A percentile compares a stretch with the other conserved stretches of the same genome.
Conservation (phyloP, 2,888 invertebrate genomes). For the Agrochola lychnidis region DNA sequence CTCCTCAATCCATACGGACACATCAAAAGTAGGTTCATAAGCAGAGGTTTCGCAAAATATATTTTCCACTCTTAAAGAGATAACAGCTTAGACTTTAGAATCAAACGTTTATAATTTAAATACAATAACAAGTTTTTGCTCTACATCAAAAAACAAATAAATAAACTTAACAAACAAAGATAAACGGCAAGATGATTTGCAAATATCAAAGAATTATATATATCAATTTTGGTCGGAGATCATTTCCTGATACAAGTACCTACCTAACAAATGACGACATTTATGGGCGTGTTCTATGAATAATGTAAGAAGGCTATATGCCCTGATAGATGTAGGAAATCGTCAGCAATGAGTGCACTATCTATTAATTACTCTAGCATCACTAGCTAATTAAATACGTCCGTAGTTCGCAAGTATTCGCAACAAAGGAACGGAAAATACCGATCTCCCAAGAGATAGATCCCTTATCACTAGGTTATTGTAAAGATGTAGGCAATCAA, state of each 20-base stretch:
- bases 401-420: constrained; percentile 32
- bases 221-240: neutral
- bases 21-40: neutral
- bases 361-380: constrained; percentile 7
- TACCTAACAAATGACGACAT: constrained; percentile 32
- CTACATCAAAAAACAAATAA: constrained; percentile 8
- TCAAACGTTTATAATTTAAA: constrained; percentile 10
- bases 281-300: constrained; percentile 49
- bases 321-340: constrained; percentile 50
- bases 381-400: constrained; percentile 29
- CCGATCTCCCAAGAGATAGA: constrained; percentile 63
- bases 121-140: constrained; percentile 44
- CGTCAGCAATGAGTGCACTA: constrained; percentile 32
- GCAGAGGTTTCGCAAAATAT: neutral
- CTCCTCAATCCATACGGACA: too few relatives aligned
- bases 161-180: constrained; percentile 37
- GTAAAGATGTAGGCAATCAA: constrained; percentile 30
- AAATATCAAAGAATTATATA: constrained; percentile 36
- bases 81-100: constrained; percentile 32
- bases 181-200: constrained; percentile 41
- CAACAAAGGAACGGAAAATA: constrained; percentile 63
- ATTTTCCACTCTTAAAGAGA: constrained; percentile 18
- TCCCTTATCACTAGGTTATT: constrained; percentile 40
- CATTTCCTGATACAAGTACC: constrained; percentile 46
- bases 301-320: constrained; percentile 48